Evolutionary conservation across 92 coral and sea anemone species (phyloP).

Genomic region (Virgularia gustaviana): DNA sequence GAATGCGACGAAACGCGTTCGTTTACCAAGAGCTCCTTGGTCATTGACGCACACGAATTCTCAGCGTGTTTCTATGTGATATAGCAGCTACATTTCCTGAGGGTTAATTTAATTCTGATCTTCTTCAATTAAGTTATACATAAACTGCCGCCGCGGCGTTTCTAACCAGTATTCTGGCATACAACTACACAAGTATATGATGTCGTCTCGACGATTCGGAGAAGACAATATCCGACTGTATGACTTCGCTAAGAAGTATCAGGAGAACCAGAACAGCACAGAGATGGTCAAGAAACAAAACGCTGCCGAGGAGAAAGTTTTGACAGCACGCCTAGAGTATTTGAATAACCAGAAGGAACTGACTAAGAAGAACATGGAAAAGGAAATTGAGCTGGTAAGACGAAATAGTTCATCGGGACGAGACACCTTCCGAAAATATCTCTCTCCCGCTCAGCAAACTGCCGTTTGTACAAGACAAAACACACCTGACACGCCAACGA

Average conservation of each 20-base stretch:
- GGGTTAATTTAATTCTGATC: no score
- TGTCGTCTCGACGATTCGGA: constrained; percentile 15
- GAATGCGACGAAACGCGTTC: no score
- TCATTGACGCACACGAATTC: no score
- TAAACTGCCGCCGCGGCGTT: no score
- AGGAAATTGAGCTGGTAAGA: constrained; percentile 20
- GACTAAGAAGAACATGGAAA: constrained; percentile 27
- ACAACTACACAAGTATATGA: no score
- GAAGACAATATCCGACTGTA: constrained; percentile 25
- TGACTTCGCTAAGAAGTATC: constrained; percentile 35
- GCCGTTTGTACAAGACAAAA: constrained; percentile 1
- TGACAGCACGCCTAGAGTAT: constrained; percentile 28
- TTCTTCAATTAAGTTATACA: no score
- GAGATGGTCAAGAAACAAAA: constrained; percentile 34
- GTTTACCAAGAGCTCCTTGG: no score
- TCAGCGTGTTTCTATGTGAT: no score
- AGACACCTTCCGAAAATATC: constrained; percentile 2
- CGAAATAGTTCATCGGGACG: constrained; percentile 3
- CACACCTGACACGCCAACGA: constrained; percentile 2
- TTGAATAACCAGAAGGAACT: constrained; percentile 25
- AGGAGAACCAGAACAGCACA: constrained; percentile 30
- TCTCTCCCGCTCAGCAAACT: constrained; percentile 17
- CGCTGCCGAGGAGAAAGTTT: constrained; percentile 30
- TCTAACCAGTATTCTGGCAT: no score
- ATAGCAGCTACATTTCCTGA: no score